These are phyloP conservation scores for Scylla paramamosain DNA, from an alignment of 1,140 invertebrate genomes.

Conservation along the genomic window DNA sequence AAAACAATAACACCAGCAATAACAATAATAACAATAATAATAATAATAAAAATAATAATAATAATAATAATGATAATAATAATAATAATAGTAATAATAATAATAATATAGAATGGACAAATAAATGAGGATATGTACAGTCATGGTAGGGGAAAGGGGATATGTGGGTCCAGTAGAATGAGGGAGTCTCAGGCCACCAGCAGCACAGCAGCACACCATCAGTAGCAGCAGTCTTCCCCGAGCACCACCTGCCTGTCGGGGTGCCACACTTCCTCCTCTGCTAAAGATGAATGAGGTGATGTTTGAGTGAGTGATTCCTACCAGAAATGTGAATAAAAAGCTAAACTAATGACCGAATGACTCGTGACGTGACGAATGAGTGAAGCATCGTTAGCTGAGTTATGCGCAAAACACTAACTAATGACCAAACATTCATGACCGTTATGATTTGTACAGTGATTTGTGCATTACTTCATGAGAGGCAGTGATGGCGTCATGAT, in stretches of 20 bases:
- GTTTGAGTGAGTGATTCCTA: neutral
- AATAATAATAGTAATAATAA: slow-evolving; percentile 6
- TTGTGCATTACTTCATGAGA: too few species aligned
- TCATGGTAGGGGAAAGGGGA: neutral
- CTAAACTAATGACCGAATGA: too few species aligned
- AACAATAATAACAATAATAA: neutral
- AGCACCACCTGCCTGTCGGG: neutral
- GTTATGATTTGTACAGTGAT: too few species aligned
- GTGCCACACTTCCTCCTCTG: neutral
- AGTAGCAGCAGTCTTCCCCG: too few species aligned
- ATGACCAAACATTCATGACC: too few species aligned
- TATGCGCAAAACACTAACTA: too few species aligned
- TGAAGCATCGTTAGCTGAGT: too few species aligned
- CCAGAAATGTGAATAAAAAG: too few species aligned
- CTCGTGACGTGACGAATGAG: too few species aligned
- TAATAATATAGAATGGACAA: neutral
- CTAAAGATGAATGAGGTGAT: neutral
- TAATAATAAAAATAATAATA: too few species aligned
- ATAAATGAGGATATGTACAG: neutral
- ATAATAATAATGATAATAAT: slow-evolving; percentile 16
- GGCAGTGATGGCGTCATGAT: too few species aligned
- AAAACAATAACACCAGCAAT: neutral
- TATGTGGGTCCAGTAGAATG: neutral
- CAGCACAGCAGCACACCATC: too few species aligned
- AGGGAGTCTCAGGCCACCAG: neutral